A percentile compares a stretch with the other conserved stretches of the same genome.
These are phyloP conservation scores for Palloptera scutellata DNA, from an alignment of 2,888 invertebrate species.

Conservation along the genomic window DNA sequence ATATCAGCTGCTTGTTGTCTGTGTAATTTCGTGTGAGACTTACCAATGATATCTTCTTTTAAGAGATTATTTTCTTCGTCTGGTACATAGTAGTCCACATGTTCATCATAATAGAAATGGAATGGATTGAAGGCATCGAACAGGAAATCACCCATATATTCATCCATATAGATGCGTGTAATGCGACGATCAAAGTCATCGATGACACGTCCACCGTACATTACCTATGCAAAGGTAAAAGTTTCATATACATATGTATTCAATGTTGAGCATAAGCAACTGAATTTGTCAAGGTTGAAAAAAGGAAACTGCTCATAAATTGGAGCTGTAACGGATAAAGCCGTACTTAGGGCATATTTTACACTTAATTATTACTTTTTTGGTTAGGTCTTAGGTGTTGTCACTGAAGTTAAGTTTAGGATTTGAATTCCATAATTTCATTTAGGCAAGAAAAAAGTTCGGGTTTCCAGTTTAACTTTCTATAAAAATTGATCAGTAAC, in stretches of 20 bases:
- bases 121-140: slow-evolving; percentile 92
- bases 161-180: slow-evolving; percentile 88
- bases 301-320: neutral
- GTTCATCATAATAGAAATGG: slow-evolving; percentile 81
- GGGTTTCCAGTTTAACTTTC: too few relatives aligned
- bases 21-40: slow-evolving; percentile 31
- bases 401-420: too few relatives aligned
- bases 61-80: slow-evolving; percentile 66
- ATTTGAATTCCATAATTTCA: too few relatives aligned
- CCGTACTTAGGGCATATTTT: too few relatives aligned
- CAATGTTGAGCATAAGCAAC: neutral
- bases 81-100: slow-evolving; percentile 83
- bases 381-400: too few relatives aligned
- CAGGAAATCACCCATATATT: slow-evolving; percentile 93
- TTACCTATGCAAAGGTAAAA: slow-evolving; percentile 69
- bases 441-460: too few relatives aligned
- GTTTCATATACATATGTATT: neutral
- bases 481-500: too few relatives aligned
- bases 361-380: too few relatives aligned
- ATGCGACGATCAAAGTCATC: slow-evolving; percentile 90
- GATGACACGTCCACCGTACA: slow-evolving; percentile 94
- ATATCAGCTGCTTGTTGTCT: neutral
- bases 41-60: slow-evolving; percentile 77
- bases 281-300: too few relatives aligned
- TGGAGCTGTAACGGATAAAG: too few relatives aligned